These are phyloP conservation scores for Phoeniculus purpureus DNA, from an alignment of 2,797 vertebrate species.

Conservation along the genomic window DNA sequence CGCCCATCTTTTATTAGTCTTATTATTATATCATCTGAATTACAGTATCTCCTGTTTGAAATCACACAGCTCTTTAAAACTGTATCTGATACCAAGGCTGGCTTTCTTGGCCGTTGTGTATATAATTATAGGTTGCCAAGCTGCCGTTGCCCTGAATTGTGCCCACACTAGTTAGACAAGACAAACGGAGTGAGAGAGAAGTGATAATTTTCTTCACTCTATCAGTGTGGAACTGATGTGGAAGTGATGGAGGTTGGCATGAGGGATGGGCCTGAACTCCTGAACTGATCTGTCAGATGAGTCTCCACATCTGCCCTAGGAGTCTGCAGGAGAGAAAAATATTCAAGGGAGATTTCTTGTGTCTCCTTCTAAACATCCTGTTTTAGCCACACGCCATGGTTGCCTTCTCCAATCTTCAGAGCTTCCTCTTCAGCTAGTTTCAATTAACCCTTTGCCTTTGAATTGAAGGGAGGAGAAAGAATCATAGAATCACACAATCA, in stretches of 20 bases:
- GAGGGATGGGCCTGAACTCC: background rate
- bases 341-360: background rate
- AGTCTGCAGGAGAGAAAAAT: background rate
- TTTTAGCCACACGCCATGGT: rapidly evolving
- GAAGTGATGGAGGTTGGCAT: background rate
- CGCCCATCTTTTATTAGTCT: constrained; percentile 49
- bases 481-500: too few relatives aligned
- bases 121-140: constrained; percentile 33
- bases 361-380: rapidly evolving
- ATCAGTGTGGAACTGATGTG: background rate
- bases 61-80: background rate
- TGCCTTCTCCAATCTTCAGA: background rate
- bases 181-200: background rate
- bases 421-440: background rate
- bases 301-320: background rate
- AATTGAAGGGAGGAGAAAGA: background rate
- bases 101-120: constrained; percentile 10
- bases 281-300: background rate
- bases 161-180: constrained; percentile 37
- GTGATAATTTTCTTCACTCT: background rate
- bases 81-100: background rate
- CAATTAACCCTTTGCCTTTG: background rate
- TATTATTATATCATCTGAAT: background rate
- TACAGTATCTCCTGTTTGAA: background rate
- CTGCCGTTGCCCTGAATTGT: constrained; percentile 21